Percentiles rank a stretch among this genome's conserved stretches.
These are phyloP conservation scores for Oryzias curvinotus DNA, from an alignment of 2,113 vertebrate genomes.

Conservation along the genomic window DNA sequence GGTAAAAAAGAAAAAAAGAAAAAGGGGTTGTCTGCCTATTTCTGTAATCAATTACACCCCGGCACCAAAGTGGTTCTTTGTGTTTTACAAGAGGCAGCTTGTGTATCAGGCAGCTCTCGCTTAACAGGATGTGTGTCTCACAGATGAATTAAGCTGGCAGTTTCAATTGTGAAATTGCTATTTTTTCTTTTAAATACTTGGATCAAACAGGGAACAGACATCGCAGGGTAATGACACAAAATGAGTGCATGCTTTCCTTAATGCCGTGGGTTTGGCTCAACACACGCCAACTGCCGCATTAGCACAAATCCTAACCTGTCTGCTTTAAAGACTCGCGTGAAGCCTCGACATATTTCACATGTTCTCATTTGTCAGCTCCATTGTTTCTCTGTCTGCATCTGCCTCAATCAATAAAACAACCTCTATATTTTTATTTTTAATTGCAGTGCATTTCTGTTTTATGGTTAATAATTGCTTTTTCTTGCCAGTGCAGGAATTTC, in stretches of 20 bases:
- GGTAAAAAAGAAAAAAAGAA: conserved; percentile 21
- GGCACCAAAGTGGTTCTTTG: conserved; percentile 25
- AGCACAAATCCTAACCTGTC: conserved; percentile 36
- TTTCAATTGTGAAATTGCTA: conserved; percentile 23
- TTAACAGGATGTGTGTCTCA: conserved; percentile 39
- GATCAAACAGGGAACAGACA: conserved; percentile 27
- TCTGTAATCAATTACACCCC: conserved; percentile 44
- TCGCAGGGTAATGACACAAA: conserved; percentile 34
- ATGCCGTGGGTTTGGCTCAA: conserved; percentile 31
- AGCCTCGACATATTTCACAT: conserved; percentile 12
- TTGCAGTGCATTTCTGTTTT: conserved; percentile 26
- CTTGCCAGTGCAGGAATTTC: conserved; percentile 34
- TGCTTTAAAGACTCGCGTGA: conserved; percentile 3
- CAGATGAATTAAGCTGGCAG: conserved; percentile 16
- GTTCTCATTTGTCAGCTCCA: conserved; percentile 33
- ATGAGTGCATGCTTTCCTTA: conserved; percentile 53
- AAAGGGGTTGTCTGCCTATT: conserved; percentile 32
- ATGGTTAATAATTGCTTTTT: conserved; percentile 32
- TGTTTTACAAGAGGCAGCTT: conserved; percentile 63
- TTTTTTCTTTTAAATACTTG: conserved; percentile 7
- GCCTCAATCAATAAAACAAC: conserved; percentile 18
- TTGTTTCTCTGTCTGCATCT: conserved; percentile 13
- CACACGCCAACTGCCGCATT: conserved; percentile 6
- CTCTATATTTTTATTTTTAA: conserved; percentile 9
- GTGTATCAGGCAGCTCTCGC: conserved; percentile 28